Evolutionary conservation across 2,888 invertebrate species (phyloP).

Genomic region (Meghimatium bilineatum): DNA sequence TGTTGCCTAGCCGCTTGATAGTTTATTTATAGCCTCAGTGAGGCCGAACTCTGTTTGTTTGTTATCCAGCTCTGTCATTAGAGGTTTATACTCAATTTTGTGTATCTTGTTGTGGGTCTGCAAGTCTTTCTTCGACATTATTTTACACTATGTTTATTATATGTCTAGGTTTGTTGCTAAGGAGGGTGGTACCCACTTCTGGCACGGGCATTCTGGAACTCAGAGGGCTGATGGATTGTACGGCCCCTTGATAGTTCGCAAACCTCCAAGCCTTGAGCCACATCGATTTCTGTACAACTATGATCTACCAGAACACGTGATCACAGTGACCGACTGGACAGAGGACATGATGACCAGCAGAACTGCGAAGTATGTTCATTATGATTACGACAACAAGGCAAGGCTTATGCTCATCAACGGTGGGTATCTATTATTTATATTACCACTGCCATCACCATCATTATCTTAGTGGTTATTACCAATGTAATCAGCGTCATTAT

Average conservation of each 20-base stretch:
- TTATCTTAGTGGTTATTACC: too few relatives aligned
- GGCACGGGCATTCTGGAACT: conserved; percentile 72
- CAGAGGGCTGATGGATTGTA: conserved; percentile 70
- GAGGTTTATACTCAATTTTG: too few relatives aligned
- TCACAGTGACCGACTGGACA: conserved; percentile 91
- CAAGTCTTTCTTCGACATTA: too few relatives aligned
- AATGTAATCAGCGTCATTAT: too few relatives aligned
- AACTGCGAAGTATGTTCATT: conserved; percentile 91
- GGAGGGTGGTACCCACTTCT: conserved; percentile 69
- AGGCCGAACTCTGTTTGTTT: too few relatives aligned
- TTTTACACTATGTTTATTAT: not conserved
- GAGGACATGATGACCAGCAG: conserved; percentile 84
- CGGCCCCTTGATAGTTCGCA: conserved; percentile 67
- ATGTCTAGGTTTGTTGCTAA: conserved; percentile 26
- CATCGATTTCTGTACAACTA: conserved; percentile 91
- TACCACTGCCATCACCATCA: not conserved
- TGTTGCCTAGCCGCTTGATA: too few relatives aligned
- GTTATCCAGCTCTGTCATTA: too few relatives aligned
- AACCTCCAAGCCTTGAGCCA: conserved; percentile 86
- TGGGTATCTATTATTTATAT: not conserved
- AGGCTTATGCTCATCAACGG: conserved; percentile 89
- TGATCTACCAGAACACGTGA: conserved; percentile 91
- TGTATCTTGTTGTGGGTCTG: too few relatives aligned
- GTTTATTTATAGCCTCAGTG: too few relatives aligned
- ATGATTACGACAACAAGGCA: conserved; percentile 89